Percentiles rank a stretch among this genome's conserved stretches.
phyloP scores from a whole-genome alignment of 2,888 invertebrate species.

The Sinopyrophorus schimmeli region DNA sequence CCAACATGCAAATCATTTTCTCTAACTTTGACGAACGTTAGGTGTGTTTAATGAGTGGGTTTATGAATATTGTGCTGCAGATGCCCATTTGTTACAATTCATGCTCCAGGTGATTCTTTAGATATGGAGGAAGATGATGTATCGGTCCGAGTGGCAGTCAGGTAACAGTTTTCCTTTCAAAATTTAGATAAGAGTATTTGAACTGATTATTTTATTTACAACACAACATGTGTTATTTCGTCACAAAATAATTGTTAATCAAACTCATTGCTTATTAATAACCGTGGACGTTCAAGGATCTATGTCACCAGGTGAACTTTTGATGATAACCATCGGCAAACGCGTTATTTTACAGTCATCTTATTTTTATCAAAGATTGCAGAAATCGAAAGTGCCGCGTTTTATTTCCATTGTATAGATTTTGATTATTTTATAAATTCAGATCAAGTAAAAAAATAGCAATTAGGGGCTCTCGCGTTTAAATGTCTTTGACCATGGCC shows the following conservation, averaged over 20 bases:
- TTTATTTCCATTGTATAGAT: too few relatives aligned
- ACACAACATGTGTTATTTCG: slow-evolving; percentile 7
- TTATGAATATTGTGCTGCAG: slow-evolving; percentile 22
- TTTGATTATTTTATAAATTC: too few relatives aligned
- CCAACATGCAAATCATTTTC: too few relatives aligned
- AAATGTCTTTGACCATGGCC: too few relatives aligned
- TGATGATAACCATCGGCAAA: too few relatives aligned
- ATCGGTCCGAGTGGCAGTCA: slow-evolving; percentile 70
- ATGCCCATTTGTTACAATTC: slow-evolving; percentile 24
- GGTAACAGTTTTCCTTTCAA: slow-evolving; percentile 54
- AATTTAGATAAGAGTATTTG: too few relatives aligned
- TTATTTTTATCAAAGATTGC: too few relatives aligned
- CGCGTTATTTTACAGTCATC: too few relatives aligned
- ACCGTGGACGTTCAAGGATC: slow-evolving; percentile 12
- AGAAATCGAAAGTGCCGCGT: too few relatives aligned
- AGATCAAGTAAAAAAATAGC: too few relatives aligned
- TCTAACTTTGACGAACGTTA: slow-evolving; percentile 44
- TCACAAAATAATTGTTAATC: slow-evolving; percentile 6
- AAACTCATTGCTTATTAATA: slow-evolving; percentile 15
- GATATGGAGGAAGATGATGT: slow-evolving; percentile 67
- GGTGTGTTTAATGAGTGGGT: slow-evolving; percentile 39
- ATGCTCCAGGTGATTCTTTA: slow-evolving; percentile 27
- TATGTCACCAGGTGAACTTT: slow-evolving; percentile 7
- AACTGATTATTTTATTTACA: too few relatives aligned
- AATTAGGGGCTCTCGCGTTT: too few relatives aligned